A percentile compares a stretch with the other conserved stretches of the same genome.
These are phyloP conservation scores for Gulo gulo DNA, from an alignment of 2,113 vertebrate species.

Conservation along the genomic window DNA sequence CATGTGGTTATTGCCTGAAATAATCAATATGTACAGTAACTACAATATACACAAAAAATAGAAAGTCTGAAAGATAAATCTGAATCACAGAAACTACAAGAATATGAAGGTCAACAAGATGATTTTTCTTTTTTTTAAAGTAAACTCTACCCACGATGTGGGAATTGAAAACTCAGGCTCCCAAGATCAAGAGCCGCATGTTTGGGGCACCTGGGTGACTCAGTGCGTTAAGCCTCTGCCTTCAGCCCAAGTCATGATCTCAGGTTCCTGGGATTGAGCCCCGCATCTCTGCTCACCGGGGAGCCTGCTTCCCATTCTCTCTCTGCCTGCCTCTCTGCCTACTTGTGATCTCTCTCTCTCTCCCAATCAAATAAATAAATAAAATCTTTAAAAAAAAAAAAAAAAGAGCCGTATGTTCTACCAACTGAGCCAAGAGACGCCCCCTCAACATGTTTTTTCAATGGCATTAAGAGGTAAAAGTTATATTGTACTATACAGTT, in stretches of 20 bases:
- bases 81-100: not conserved
- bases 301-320: no score
- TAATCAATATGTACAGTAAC: slow-evolving; percentile 36
- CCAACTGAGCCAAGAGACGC: not conserved
- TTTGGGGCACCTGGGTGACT: no score
- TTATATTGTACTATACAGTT: not conserved
- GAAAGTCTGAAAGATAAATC: not conserved
- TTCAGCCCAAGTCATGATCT: no score
- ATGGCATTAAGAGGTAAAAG: not conserved
- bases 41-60: slow-evolving; percentile 26
- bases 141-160: not conserved
- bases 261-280: no score
- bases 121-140: not conserved
- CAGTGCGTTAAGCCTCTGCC: no score
- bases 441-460: not conserved
- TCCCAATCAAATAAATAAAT: no score
- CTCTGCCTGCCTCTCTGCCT: no score
- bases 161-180: not conserved
- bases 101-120: not conserved
- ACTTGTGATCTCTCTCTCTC: no score
- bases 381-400: no score
- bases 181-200: not conserved
- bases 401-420: not conserved
- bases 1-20: slow-evolving; percentile 97
- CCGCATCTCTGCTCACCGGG: no score